Percentiles rank a stretch among this genome's conserved stretches.
Conservation (phyloP, 2,888 invertebrate genomes). For the Apotomis capreana region DNA sequence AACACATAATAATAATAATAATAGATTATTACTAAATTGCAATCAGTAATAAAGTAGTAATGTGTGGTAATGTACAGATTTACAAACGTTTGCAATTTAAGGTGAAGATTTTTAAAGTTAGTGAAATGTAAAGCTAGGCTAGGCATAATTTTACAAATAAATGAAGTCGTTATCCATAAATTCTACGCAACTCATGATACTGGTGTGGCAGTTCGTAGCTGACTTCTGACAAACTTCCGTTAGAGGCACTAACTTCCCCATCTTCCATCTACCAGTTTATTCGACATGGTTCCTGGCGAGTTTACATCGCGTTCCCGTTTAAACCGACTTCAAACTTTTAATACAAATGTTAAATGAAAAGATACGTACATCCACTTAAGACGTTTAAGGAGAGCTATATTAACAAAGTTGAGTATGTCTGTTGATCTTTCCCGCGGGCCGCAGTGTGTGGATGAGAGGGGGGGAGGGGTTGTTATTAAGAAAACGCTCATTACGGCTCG, state of each 20-base stretch:
- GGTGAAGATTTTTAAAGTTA: too few species aligned
- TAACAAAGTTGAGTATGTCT: constrained; percentile 34
- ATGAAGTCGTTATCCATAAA: too few species aligned
- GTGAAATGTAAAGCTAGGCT: too few species aligned
- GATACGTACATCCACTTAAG: constrained; percentile 22
- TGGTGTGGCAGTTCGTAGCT: not conserved
- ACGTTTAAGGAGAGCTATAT: constrained; percentile 23
- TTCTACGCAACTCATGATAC: too few species aligned
- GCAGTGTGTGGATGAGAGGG: not conserved
- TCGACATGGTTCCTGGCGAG: not conserved
- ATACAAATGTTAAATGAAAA: constrained; percentile 11
- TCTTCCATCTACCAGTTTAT: not conserved
- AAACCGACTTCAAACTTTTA: constrained; percentile 18
- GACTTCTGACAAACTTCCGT: too few species aligned
- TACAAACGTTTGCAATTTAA: too few species aligned
- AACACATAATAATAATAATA: too few species aligned
- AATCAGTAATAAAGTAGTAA: too few species aligned
- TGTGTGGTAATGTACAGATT: too few species aligned
- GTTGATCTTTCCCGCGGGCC: constrained; percentile 25
- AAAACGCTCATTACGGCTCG: constrained; percentile 29
- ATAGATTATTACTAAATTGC: too few species aligned
- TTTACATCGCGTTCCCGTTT: constrained; percentile 1
- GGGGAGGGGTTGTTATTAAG: constrained; percentile 24
- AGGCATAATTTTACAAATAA: too few species aligned
- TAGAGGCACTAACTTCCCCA: not conserved